Base-by-base conservation (phyloP, 2,797 vertebrate species). In the Acipenser transmontanus region DNA sequence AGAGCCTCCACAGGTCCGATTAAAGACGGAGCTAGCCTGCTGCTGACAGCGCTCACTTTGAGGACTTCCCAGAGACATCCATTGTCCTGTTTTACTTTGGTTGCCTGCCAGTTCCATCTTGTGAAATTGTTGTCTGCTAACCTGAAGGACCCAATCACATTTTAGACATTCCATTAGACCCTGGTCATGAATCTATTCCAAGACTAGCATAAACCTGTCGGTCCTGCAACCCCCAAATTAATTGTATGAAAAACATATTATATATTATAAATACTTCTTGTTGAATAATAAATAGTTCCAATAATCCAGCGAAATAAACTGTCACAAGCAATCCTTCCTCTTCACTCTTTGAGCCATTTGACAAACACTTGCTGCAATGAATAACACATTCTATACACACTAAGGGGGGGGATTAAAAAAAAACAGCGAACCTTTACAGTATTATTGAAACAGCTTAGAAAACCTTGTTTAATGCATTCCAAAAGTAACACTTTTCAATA, bases 131-230 rank as follows among this genome's bases (percentile, higher is more conserved):
- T 51, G 49, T 9, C 13, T 1, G 49, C 7, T 51, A 12, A 51
- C 14, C 7, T 14, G 51, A 52, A 64, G 50, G 17, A 50, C 12
- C 77, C 74, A 83, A 82, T 82, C 82, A 82, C 77, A 82, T 70
- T 66, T 66, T 54, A 65, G 74, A 75, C 79, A 77, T 74, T 81
- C 78, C 79, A 84, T 85, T 84, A 87, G 78, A 72, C 66, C 71
- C 5, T 74, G 77, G 78, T 81, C 80, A 79, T 76, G 77, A 73
- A 81, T 81, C 78, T 81, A 73, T 61, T n/a, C 54, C 12, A n/a
- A 34, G 34, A 34, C 2, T 34, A 34, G 2, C 34, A 34, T 34
- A 34, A 34, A 34, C 34, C 34, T 34, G 34, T 4, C 4, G 34
- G 50, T 54, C 59, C 50, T 54, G 60, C 59, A 62, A 64, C 62